Percentiles rank a stretch among this genome's conserved stretches.
phyloP scores from a whole-genome alignment of 2,797 vertebrate genomes.

The Coregonus suidteri region DNA sequence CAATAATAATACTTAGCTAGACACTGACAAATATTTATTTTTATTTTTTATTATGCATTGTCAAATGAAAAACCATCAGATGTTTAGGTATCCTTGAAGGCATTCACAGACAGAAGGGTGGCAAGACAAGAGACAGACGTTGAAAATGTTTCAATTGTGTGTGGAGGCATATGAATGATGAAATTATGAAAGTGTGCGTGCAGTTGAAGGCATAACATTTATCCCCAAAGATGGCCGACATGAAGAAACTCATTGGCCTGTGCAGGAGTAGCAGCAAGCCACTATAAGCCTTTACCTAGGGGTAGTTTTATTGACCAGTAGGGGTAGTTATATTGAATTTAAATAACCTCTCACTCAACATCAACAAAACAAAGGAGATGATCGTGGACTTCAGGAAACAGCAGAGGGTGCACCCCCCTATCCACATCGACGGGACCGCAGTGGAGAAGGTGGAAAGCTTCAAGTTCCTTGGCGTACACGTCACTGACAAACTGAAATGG shows the following conservation, averaged over 20 bases:
- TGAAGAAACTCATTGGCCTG: neutral
- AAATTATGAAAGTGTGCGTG: neutral
- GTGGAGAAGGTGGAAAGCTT: no score
- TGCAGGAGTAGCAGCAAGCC: conserved; percentile 15
- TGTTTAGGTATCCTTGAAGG: neutral
- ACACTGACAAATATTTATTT: no score
- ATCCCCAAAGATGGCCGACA: conserved; percentile 22
- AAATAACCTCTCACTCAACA: no score
- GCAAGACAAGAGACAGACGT: neutral
- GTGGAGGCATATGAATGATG: conserved; percentile 10
- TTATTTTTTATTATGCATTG: neutral
- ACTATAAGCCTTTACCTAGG: neutral
- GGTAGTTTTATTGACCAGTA: no score
- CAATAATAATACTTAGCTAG: no score
- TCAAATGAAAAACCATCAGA: neutral
- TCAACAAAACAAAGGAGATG: no score
- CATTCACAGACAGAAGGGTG: conserved; percentile 2
- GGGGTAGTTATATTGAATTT: no score
- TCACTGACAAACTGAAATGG: no score
- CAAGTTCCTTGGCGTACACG: no score
- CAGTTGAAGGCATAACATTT: conserved; percentile 1
- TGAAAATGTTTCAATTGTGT: neutral
- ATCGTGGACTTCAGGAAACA: no score
- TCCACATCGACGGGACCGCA: no score
- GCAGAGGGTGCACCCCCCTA: no score